Conservation (phyloP, 2,888 invertebrate species). For the Tridacna crocea region DNA sequence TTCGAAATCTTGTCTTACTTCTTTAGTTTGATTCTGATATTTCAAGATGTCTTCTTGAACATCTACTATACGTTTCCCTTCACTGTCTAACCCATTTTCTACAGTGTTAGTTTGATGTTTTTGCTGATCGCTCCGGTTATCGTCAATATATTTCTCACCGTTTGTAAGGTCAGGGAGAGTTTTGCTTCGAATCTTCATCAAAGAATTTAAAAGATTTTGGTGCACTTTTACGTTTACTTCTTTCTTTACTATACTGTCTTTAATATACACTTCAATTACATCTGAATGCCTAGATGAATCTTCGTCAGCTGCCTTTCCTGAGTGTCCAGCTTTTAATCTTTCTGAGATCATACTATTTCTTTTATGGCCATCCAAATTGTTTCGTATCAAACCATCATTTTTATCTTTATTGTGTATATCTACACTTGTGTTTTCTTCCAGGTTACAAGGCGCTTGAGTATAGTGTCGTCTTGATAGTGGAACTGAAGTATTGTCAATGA, state of each 20-base stretch:
- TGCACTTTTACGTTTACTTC: neutral
- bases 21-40: neutral
- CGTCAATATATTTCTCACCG: neutral
- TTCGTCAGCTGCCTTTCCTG: neutral
- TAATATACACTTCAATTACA: no score
- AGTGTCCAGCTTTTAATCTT: neutral
- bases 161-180: neutral
- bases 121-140: neutral
- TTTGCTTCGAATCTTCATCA: neutral
- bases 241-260: no score
- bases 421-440: neutral
- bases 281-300: neutral
- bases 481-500: constrained; percentile 10
- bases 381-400: neutral
- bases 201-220: neutral
- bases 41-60: neutral
- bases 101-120: neutral
- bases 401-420: neutral
- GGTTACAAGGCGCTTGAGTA: no score
- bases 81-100: no score
- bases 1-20: neutral
- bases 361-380: neutral
- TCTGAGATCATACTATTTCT: neutral
- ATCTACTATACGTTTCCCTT: neutral
- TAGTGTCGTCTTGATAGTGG: neutral